phyloP scores from a whole-genome alignment of 2,888 invertebrate species.

The Schizaphis graminum region DNA sequence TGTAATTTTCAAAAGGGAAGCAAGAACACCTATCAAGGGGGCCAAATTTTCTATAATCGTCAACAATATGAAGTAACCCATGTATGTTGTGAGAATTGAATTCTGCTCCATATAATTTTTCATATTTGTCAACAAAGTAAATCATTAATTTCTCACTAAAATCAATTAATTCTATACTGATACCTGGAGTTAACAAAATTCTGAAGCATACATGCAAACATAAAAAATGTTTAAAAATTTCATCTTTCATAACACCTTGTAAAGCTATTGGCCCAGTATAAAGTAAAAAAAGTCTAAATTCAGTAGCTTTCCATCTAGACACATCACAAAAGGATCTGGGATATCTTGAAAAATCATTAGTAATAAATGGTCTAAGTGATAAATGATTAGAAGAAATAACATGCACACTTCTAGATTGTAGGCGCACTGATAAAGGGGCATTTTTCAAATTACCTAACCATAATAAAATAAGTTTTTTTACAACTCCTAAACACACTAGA shows the following conservation, averaged over 20 bases:
- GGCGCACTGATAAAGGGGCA: not conserved
- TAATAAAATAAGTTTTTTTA: slow-evolving; percentile 20
- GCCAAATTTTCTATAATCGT: slow-evolving; percentile 8
- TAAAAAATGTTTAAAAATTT: not conserved
- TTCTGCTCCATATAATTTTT: not conserved
- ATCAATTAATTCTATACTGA: slow-evolving; percentile 5
- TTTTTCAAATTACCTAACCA: slow-evolving; percentile 17
- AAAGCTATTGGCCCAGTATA: not conserved
- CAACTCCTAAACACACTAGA: slow-evolving; percentile 30
- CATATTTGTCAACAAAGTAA: too few relatives aligned
- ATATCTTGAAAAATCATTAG: not conserved
- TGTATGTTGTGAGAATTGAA: slow-evolving; percentile 10
- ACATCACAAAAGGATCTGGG: not conserved
- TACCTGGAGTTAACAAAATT: slow-evolving; percentile 16
- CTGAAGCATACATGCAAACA: slow-evolving; percentile 3
- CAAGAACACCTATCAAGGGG: not conserved
- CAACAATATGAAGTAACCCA: not conserved
- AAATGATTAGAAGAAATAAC: slow-evolving; percentile 24
- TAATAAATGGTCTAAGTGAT: not conserved
- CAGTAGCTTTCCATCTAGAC: not conserved
- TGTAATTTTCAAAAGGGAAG: slow-evolving; percentile 19
- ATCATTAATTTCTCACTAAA: not conserved
- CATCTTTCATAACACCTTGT: not conserved
- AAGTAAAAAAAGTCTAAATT: not conserved
- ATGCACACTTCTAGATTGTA: slow-evolving; percentile 21